Conservation (phyloP, 2,797 vertebrate species). For the Muraenolepis orangiensis region DNA sequence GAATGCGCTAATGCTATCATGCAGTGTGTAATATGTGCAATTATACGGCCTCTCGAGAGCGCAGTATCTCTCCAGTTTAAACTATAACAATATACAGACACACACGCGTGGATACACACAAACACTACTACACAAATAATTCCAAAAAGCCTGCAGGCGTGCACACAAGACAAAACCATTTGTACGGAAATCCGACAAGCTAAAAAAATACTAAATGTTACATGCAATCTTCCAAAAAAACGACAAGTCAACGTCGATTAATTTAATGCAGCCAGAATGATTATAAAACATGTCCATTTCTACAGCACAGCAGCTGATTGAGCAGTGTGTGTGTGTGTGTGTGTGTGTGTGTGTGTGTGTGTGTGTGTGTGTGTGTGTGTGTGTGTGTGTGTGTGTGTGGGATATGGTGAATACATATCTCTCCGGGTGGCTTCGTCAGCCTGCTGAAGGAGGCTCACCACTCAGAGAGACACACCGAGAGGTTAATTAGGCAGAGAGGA, state of each 20-base stretch:
- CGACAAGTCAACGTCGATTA: neutral
- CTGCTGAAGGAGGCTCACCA: neutral
- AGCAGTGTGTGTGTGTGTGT: slow-evolving; percentile 4
- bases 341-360: slow-evolving; percentile 3
- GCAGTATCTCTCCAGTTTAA: slow-evolving; percentile 32
- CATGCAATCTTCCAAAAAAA: neutral
- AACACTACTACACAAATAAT: neutral
- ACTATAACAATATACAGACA: neutral
- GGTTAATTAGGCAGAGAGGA: slow-evolving; percentile 70
- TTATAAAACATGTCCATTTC: neutral
- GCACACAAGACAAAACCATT: neutral
- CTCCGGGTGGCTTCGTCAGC: neutral
- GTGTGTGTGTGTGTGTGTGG: no score
- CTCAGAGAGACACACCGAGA: slow-evolving; percentile 44
- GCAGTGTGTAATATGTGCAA: slow-evolving; percentile 53
- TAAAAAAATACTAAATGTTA: neutral
- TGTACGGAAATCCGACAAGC: neutral
- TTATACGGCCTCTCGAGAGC: slow-evolving; percentile 49
- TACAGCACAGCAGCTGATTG: neutral
- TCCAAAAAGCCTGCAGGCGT: neutral
- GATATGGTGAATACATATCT: neutral
- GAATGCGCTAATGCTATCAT: slow-evolving; percentile 61
- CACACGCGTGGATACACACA: neutral
- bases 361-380: neutral
- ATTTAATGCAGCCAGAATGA: neutral